Conservation (phyloP, 2,797 vertebrate genomes). For the Calcarius lapponicus region DNA sequence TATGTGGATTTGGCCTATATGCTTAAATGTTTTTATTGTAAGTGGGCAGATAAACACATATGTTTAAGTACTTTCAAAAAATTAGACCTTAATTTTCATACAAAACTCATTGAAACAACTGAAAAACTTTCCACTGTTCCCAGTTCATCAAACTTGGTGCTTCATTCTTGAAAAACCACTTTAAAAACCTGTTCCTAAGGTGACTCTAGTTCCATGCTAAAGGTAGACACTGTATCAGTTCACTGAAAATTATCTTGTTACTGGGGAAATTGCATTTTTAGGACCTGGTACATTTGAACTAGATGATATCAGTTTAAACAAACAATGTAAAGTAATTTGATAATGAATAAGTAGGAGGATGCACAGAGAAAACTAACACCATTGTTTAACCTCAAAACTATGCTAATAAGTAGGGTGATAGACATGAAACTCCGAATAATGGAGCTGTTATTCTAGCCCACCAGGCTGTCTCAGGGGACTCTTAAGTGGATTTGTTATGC, state of each 20-base stretch:
- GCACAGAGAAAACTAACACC: slow-evolving; percentile 47
- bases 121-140: background rate
- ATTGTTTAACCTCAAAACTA: slow-evolving; percentile 69
- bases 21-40: background rate
- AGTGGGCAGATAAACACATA: background rate
- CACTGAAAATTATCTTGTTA: background rate
- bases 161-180: background rate
- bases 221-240: background rate
- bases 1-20: background rate
- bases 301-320: slow-evolving; percentile 48
- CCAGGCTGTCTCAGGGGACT: slow-evolving; percentile 52
- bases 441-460: slow-evolving; percentile 64
- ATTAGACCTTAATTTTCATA: background rate
- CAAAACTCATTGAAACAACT: background rate
- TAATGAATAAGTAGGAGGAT: slow-evolving; percentile 55
- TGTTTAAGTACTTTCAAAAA: background rate
- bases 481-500: slow-evolving; percentile 42
- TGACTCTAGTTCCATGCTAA: background rate
- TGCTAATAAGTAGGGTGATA: slow-evolving; percentile 57
- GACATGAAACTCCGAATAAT: slow-evolving; percentile 54
- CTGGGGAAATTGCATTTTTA: slow-evolving; percentile 19
- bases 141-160: background rate
- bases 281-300: slow-evolving; percentile 17
- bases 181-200: background rate
- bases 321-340: slow-evolving; percentile 62